Evolutionary conservation across 2,113 vertebrate genomes (phyloP).

Genomic region (Nannospalax galili): DNA sequence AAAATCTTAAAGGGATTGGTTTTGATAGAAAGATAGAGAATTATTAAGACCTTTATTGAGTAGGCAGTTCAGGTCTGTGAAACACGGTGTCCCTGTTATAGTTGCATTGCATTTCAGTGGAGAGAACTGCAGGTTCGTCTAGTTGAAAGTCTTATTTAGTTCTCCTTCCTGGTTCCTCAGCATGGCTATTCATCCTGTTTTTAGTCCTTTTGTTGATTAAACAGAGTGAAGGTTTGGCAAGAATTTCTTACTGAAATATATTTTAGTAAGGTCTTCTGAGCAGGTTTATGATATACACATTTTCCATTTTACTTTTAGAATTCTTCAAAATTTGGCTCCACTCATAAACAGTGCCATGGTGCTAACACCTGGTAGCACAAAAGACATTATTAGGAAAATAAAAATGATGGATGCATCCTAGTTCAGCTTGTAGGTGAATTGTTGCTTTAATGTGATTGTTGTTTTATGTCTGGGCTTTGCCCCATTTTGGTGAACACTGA

Average conservation of each 20-base stretch:
- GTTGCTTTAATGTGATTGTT: conserved; percentile 61
- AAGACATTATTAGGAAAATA: conserved; percentile 57
- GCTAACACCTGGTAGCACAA: conserved; percentile 59
- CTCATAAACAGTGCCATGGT: conserved; percentile 54
- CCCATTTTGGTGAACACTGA: conserved; percentile 54
- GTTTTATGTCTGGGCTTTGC: conserved; percentile 59
- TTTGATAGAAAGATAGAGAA: not conserved
- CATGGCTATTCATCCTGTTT: not conserved
- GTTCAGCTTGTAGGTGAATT: conserved; percentile 52
- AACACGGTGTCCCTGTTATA: not conserved
- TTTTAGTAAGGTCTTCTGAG: not conserved
- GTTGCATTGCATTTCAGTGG: not conserved
- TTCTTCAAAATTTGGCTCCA: conserved; percentile 49
- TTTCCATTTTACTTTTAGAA: conserved; percentile 35
- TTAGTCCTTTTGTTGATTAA: not conserved
- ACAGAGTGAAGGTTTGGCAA: conserved; percentile 15
- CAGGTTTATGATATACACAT: not conserved
- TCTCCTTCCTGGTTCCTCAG: not conserved
- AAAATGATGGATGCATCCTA: conserved; percentile 59
- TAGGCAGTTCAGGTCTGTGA: not conserved
- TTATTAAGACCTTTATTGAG: not conserved
- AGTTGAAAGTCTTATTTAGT: not conserved
- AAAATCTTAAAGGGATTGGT: not conserved
- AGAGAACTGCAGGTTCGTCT: not conserved
- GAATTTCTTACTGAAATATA: not conserved